Evolutionary conservation across 2,888 invertebrate genomes (phyloP).

Genomic region (Perithous albicinctus): DNA sequence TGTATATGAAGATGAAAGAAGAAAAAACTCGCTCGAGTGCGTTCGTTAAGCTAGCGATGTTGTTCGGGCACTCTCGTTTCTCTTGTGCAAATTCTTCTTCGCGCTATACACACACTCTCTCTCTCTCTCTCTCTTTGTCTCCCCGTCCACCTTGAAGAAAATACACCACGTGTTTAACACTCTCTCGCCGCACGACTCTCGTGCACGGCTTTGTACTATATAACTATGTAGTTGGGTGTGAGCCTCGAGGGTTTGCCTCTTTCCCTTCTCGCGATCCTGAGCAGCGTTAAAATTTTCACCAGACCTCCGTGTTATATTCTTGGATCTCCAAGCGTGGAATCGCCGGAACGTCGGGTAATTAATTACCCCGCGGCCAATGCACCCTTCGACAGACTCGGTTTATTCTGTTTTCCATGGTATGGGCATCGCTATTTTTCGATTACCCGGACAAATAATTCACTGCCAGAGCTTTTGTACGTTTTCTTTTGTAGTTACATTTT

Average conservation of each 20-base stretch:
- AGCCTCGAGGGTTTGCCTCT: constrained; percentile 52
- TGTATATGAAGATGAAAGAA: constrained; percentile 49
- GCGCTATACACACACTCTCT: background rate
- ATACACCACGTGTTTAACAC: constrained; percentile 35
- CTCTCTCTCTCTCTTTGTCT: background rate
- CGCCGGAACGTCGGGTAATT: constrained; percentile 47
- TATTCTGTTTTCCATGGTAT: background rate
- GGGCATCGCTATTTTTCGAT: constrained; percentile 57
- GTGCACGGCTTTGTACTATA: background rate
- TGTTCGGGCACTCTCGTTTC: constrained; percentile 47
- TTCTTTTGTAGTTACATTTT: background rate
- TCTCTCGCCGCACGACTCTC: background rate
- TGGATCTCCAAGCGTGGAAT: constrained; percentile 30
- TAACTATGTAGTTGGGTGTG: constrained; percentile 13
- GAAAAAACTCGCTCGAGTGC: constrained; percentile 60
- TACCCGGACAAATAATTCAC: constrained; percentile 59
- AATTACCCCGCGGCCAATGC: constrained; percentile 55
- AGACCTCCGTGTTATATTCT: constrained; percentile 28
- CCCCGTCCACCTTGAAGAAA: constrained; percentile 20
- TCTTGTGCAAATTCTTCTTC: constrained; percentile 50
- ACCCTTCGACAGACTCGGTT: constrained; percentile 39
- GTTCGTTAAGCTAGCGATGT: constrained; percentile 57
- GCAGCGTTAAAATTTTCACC: constrained; percentile 34
- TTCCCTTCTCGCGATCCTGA: constrained; percentile 22
- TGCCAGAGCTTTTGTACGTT: constrained; percentile 56